Evolutionary conservation across 2,797 vertebrate species (phyloP).

Genomic region (Garrulus glandarius): DNA sequence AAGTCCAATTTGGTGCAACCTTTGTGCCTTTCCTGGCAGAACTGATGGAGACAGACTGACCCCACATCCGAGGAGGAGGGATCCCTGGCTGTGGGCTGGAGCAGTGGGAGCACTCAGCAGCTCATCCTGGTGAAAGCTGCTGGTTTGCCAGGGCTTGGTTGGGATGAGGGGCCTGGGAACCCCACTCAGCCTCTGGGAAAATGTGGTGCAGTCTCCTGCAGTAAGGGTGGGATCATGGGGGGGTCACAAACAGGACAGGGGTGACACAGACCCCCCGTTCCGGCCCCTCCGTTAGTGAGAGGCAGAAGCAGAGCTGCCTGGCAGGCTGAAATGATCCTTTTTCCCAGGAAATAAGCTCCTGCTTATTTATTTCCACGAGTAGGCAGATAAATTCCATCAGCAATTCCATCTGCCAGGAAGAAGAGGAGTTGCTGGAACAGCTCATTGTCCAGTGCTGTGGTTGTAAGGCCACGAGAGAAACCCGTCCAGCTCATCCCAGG

Average conservation of each 20-base stretch:
- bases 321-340: neutral
- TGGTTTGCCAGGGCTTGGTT: neutral
- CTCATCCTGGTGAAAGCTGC: neutral
- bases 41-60: neutral
- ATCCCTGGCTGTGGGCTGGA: neutral
- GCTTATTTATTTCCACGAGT: neutral
- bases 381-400: neutral
- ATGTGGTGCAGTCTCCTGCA: neutral
- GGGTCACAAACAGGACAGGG: neutral
- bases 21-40: neutral
- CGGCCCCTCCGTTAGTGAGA: accelerated
- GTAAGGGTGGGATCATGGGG: neutral
- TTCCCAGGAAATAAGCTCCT: neutral
- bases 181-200: neutral
- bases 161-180: neutral
- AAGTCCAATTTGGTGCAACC: neutral
- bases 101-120: neutral
- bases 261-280: neutral
- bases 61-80: neutral
- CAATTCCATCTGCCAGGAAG: neutral
- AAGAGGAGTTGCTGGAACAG: neutral
- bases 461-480: neutral
- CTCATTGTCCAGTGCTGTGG: neutral
- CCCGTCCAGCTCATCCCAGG: neutral
- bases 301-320: neutral